Evolutionary conservation across 2,888 invertebrate species (phyloP).

Genomic region (Drosophila helvetica): DNA sequence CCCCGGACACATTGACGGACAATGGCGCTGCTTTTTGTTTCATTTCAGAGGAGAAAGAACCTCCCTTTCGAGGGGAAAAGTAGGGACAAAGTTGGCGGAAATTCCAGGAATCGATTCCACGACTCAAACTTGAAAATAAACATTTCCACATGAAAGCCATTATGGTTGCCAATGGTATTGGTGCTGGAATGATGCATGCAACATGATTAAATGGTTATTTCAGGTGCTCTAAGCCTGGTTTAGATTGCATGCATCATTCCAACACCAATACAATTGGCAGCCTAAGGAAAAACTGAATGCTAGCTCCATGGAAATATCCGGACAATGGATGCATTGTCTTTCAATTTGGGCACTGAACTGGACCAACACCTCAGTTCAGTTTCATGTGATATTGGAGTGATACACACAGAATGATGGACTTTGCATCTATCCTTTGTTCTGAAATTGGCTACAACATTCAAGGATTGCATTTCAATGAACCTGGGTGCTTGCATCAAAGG

Average conservation of each 20-base stretch:
- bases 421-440: background rate
- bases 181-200: too few species aligned
- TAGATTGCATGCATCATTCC: background rate
- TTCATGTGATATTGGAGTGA: background rate
- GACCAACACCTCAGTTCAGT: background rate
- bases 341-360: background rate
- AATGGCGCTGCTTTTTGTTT: constrained; percentile 24
- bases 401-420: background rate
- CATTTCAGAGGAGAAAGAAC: background rate
- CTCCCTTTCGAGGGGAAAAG: background rate
- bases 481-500: background rate
- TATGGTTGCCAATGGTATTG: too few species aligned
- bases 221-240: too few species aligned
- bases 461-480: background rate
- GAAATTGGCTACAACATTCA: background rate
- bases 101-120: background rate
- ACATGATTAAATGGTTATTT: too few species aligned
- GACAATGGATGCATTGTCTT: background rate
- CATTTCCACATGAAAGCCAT: background rate
- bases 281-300: background rate
- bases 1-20: constrained; percentile 20
- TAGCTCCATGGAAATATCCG: background rate
- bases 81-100: background rate
- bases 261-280: background rate
- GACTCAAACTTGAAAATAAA: background rate